Conservation (phyloP, 2,797 vertebrate genomes). For the Pseudotriccus pelzelni region DNA sequence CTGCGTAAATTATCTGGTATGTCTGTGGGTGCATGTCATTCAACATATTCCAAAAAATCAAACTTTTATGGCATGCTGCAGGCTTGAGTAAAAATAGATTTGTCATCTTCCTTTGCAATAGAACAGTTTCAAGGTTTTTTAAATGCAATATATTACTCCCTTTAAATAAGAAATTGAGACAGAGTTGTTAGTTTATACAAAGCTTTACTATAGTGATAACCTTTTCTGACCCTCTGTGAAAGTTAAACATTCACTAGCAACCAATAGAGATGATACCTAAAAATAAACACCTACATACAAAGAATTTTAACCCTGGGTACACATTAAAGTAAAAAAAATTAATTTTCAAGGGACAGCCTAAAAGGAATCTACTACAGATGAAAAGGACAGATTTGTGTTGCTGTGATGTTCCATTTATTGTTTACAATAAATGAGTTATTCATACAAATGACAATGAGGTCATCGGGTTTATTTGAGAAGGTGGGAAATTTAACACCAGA, state of each 20-base stretch:
- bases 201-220: conserved; percentile 37
- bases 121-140: background rate
- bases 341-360: conserved; percentile 27
- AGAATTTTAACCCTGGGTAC: conserved; percentile 45
- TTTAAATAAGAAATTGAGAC: conserved; percentile 37
- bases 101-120: conserved; percentile 22
- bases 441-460: background rate
- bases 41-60: conserved; percentile 1
- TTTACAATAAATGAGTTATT: background rate
- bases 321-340: background rate
- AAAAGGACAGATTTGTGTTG: background rate
- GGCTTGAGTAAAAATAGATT: conserved; percentile 30
- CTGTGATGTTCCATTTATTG: background rate
- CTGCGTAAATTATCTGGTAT: conserved; percentile 1
- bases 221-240: conserved; percentile 49
- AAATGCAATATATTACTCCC: conserved; percentile 18
- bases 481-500: conserved; percentile 15
- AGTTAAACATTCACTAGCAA: conserved; percentile 54
- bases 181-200: conserved; percentile 37
- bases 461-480: background rate
- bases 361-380: conserved; percentile 27
- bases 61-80: conserved; percentile 12
- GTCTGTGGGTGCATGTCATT: conserved; percentile 23
- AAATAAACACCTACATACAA: conserved; percentile 61
- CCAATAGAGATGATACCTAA: conserved; percentile 23